A percentile compares a stretch with the other conserved stretches of the same genome.
These are phyloP conservation scores for Drosophila siamana DNA, from an alignment of 2,888 invertebrate species.

Conservation along the genomic window DNA sequence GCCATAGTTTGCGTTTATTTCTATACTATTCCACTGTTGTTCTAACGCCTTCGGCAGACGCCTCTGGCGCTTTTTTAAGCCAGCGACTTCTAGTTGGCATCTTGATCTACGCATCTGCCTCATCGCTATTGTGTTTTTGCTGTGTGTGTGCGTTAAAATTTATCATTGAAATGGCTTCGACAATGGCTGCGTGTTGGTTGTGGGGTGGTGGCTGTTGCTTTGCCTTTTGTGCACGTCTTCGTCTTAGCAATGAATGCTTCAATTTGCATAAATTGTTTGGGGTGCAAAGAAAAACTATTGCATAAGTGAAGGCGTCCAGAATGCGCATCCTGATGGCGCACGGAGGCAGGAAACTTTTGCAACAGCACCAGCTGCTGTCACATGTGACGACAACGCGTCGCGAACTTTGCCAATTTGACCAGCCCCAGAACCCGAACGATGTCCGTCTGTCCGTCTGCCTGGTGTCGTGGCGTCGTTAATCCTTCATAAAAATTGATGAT, in stretches of 20 bases:
- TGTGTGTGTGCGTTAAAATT: constrained; percentile 56
- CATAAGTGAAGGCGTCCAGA: constrained; percentile 42
- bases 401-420: constrained; percentile 70
- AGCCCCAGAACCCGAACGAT: constrained; percentile 18
- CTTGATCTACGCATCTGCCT: constrained; percentile 22
- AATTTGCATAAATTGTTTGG: constrained; percentile 70
- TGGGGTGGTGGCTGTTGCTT: not conserved
- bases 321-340: constrained; percentile 51
- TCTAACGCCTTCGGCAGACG: not conserved
- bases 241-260: constrained; percentile 60
- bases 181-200: constrained; percentile 23
- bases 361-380: constrained; percentile 50
- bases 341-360: constrained; percentile 47
- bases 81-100: constrained; percentile 24
- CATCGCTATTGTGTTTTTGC: constrained; percentile 19
- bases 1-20: too few relatives aligned
- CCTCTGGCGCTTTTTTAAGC: not conserved
- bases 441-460: constrained; percentile 31
- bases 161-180: constrained; percentile 74
- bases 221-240: constrained; percentile 46
- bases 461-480: constrained; percentile 61
- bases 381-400: constrained; percentile 52
- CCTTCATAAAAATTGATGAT: constrained; percentile 80
- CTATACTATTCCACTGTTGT: not conserved
- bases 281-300: constrained; percentile 47